phyloP scores from a whole-genome alignment of 2,888 invertebrate species.

The Agrotis exclamationis region DNA sequence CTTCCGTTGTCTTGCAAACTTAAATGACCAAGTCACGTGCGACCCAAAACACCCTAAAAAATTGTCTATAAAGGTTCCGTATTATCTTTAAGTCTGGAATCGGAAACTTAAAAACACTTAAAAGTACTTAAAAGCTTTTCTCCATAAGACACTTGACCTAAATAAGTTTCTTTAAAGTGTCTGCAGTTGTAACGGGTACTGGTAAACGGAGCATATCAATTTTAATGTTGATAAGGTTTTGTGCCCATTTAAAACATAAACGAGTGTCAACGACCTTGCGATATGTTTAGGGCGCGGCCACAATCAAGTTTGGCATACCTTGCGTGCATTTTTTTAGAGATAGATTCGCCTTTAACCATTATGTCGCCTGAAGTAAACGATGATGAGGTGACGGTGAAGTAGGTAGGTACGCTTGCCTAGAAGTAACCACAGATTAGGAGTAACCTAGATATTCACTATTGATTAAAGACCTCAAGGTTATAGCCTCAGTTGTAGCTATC shows the following conservation, averaged over 20 bases:
- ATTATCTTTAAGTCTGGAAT: neutral
- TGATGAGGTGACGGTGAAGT: too few relatives aligned
- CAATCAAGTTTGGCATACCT: neutral
- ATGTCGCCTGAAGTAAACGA: too few relatives aligned
- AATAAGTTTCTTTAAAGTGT: constrained; percentile 18
- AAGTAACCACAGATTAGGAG: too few relatives aligned
- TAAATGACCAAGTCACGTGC: constrained; percentile 6
- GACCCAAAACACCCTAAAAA: constrained; percentile 13
- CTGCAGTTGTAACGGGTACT: constrained; percentile 46
- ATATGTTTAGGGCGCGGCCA: constrained; percentile 48
- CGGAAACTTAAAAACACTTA: constrained; percentile 15
- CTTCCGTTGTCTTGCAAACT: neutral
- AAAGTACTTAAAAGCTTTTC: constrained; percentile 3
- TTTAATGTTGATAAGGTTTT: constrained; percentile 55
- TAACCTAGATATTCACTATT: too few relatives aligned
- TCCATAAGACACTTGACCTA: constrained; percentile 46
- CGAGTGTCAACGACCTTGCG: constrained; percentile 51
- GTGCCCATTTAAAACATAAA: constrained; percentile 39
- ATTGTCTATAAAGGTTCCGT: neutral
- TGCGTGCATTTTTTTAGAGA: neutral
- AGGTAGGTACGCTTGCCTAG: too few relatives aligned
- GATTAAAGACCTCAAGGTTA: too few relatives aligned
- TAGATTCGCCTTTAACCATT: too few relatives aligned
- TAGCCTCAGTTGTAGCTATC: too few relatives aligned
- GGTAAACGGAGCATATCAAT: constrained; percentile 46